Percentiles rank a stretch among this genome's conserved stretches.
Conservation (phyloP, 2,797 vertebrate genomes). For the Lacerta agilis region DNA sequence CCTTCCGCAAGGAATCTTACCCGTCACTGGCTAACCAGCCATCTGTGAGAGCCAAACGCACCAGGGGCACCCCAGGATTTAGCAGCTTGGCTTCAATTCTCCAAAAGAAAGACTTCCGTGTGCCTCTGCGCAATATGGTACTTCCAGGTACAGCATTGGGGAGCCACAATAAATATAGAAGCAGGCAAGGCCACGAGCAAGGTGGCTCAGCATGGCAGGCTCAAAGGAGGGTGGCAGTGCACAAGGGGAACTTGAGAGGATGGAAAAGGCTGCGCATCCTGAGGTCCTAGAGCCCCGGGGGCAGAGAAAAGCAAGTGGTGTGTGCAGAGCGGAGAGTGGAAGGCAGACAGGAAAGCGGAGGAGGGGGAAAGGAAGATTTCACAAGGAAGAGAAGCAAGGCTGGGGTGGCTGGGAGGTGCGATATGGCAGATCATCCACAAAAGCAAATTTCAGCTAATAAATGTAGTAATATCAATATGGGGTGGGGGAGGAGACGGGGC, state of each 20-base stretch:
- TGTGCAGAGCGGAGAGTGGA: neutral
- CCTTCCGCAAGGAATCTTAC: slow-evolving; percentile 95
- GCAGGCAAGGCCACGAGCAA: neutral
- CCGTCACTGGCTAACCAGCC: slow-evolving; percentile 97
- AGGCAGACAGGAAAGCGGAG: neutral
- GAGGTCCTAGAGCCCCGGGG: slow-evolving; percentile 47
- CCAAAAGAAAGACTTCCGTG: neutral
- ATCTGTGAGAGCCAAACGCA: slow-evolving; percentile 79
- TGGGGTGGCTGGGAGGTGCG: too few species aligned
- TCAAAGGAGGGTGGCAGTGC: neutral
- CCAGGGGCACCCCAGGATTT: neutral
- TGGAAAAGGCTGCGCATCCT: slow-evolving; percentile 25
- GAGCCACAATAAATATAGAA: neutral
- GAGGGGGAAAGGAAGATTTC: neutral
- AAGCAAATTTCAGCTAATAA: neutral
- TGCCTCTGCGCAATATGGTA: neutral
- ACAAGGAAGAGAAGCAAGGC: neutral
- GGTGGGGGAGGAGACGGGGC: neutral
- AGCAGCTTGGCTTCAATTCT: neutral
- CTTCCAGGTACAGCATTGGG: neutral
- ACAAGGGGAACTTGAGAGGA: neutral
- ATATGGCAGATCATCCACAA: neutral
- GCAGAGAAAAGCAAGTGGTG: neutral
- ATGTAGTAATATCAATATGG: neutral
- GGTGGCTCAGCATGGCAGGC: neutral